Conservation (phyloP, 2,888 invertebrate genomes). For the Teleogryllus oceanicus region DNA sequence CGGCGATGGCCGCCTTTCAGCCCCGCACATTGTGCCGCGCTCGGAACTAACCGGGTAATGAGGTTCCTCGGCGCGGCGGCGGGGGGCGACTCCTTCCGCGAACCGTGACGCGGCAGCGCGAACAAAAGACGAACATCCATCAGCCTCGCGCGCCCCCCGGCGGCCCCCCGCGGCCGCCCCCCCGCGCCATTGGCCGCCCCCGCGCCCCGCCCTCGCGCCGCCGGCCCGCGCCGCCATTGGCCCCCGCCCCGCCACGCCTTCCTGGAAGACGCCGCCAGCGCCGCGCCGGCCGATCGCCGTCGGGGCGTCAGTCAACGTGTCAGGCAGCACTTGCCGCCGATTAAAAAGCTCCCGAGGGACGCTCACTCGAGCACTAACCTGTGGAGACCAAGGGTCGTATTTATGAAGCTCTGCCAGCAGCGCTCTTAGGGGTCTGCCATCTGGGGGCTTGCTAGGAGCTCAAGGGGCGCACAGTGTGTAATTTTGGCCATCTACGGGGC, state of each 20-base stretch:
- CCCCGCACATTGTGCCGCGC: no score
- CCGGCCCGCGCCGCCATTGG: not conserved
- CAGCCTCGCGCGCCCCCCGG: not conserved
- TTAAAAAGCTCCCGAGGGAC: not conserved
- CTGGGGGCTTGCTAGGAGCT: no score
- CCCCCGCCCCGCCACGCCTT: not conserved
- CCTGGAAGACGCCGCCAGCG: not conserved
- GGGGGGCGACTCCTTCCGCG: not conserved
- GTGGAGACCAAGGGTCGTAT: no score
- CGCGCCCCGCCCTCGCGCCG: not conserved
- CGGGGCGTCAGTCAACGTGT: not conserved
- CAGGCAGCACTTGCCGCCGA: not conserved
- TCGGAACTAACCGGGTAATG: no score
- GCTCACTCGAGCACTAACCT: no score
- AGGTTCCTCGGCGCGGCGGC: no score
- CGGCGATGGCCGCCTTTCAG: no score
- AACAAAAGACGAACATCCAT: constrained; percentile 11
- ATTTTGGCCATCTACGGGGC: no score
- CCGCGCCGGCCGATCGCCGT: not conserved
- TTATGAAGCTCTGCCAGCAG: no score
- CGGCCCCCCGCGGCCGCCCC: not conserved
- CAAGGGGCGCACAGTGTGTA: no score
- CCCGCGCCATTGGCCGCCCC: not conserved
- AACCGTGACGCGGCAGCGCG: not conserved
- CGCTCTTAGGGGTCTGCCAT: no score